phyloP scores from a whole-genome alignment of 2,113 vertebrate species.

The Lepisosteus oculatus region DNA sequence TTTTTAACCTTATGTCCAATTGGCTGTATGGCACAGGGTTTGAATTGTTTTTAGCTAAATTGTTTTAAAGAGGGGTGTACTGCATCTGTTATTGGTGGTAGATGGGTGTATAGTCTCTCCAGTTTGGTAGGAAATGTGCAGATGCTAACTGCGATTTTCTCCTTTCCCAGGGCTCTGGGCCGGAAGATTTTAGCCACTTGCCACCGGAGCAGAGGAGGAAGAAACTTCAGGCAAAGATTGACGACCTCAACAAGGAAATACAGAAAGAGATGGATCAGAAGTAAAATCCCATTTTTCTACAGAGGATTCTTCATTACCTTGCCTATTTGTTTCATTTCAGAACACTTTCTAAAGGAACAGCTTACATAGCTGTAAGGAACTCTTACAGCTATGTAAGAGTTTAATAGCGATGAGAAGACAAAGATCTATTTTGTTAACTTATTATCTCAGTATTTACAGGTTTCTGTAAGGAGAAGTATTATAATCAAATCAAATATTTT shows the following conservation, averaged over 20 bases:
- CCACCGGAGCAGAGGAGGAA: constrained; percentile 95
- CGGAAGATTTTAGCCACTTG: constrained; percentile 95
- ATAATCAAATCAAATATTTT: too few relatives aligned
- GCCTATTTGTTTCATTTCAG: too few relatives aligned
- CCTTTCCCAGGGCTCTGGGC: constrained; percentile 78
- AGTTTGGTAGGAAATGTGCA: neutral
- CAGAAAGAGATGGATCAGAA: constrained; percentile 95
- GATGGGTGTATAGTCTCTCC: neutral
- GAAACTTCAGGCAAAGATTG: constrained; percentile 91
- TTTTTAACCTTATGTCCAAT: too few relatives aligned
- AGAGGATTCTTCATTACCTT: too few relatives aligned
- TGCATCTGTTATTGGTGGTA: constrained; percentile 28
- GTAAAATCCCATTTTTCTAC: constrained; percentile 47
- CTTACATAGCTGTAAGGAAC: too few relatives aligned
- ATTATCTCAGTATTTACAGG: too few relatives aligned
- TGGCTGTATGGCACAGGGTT: too few relatives aligned
- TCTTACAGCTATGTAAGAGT: too few relatives aligned
- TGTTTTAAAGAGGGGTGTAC: constrained; percentile 26
- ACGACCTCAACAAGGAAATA: constrained; percentile 89
- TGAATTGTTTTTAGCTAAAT: neutral
- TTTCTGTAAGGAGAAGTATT: too few relatives aligned
- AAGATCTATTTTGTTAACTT: too few relatives aligned
- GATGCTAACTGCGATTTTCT: neutral
- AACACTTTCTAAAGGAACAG: too few relatives aligned
- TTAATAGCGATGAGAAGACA: too few relatives aligned